phyloP scores from a whole-genome alignment of 1,140 invertebrate species.

The Holotrichia oblita region DNA sequence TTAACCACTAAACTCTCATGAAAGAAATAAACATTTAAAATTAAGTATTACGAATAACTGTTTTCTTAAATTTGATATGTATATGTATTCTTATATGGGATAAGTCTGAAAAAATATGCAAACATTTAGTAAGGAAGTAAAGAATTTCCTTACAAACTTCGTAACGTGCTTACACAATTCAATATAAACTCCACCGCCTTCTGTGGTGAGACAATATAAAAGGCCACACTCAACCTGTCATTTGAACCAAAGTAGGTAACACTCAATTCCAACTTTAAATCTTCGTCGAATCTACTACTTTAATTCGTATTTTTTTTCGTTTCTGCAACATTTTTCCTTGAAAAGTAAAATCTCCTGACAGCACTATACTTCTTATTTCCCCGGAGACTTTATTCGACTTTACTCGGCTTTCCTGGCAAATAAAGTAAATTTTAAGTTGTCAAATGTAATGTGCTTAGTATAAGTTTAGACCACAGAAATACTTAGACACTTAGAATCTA shows the following conservation, averaged over 20 bases:
- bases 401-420: background rate
- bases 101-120: background rate
- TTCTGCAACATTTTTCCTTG: background rate
- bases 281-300: background rate
- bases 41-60: too few relatives aligned
- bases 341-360: slow-evolving; percentile 3
- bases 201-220: background rate
- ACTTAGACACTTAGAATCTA: too few relatives aligned
- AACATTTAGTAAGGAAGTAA: background rate
- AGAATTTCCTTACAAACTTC: background rate
- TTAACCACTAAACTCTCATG: too few relatives aligned
- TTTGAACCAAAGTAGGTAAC: background rate
- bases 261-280: background rate
- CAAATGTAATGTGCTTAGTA: background rate
- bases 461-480: background rate
- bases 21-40: too few relatives aligned
- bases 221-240: background rate
- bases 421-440: background rate
- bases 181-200: background rate
- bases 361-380: slow-evolving; percentile 6
- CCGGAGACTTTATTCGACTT: background rate
- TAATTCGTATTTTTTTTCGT: background rate
- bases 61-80: too few relatives aligned
- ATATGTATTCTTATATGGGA: background rate
- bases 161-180: background rate